Evolutionary conservation across 2,797 vertebrate genomes (phyloP).

Genomic region (Loriculus beryllinus): DNA sequence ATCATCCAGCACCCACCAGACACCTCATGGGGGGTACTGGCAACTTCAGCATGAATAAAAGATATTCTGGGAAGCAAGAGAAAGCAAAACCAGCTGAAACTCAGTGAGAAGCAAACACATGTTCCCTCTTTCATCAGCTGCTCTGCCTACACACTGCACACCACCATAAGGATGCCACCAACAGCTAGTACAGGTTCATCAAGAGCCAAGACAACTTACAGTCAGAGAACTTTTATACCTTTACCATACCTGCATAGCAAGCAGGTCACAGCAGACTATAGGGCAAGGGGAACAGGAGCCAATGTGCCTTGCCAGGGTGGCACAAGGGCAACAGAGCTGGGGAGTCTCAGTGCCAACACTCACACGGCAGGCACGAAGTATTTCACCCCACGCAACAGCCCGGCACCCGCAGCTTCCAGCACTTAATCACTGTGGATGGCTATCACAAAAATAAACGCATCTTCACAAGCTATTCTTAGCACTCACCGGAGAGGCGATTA

Average conservation of each 20-base stretch:
- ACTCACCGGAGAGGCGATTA: constrained; percentile 24
- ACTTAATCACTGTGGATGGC: neutral
- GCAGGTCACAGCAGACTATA: fast-evolving
- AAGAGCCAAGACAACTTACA: neutral
- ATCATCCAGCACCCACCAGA: neutral
- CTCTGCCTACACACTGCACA: fast-evolving
- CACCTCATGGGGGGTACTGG: fast-evolving
- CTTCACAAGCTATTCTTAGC: constrained; percentile 25
- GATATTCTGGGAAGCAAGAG: neutral
- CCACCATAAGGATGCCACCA: neutral
- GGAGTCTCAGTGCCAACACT: neutral
- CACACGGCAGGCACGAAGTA: neutral
- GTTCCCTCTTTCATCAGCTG: neutral
- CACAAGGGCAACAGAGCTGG: fast-evolving
- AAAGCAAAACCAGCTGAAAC: neutral
- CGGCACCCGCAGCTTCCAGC: neutral
- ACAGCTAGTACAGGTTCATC: neutral
- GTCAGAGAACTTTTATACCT: neutral
- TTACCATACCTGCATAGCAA: fast-evolving
- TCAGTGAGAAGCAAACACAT: neutral
- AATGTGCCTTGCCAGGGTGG: fast-evolving
- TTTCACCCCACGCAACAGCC: neutral
- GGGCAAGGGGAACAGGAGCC: neutral
- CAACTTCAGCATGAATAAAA: neutral
- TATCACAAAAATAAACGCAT: neutral